phyloP scores from a whole-genome alignment of 64 coral and sea anemone species.

The Hydrozoanthus tunicans region DNA sequence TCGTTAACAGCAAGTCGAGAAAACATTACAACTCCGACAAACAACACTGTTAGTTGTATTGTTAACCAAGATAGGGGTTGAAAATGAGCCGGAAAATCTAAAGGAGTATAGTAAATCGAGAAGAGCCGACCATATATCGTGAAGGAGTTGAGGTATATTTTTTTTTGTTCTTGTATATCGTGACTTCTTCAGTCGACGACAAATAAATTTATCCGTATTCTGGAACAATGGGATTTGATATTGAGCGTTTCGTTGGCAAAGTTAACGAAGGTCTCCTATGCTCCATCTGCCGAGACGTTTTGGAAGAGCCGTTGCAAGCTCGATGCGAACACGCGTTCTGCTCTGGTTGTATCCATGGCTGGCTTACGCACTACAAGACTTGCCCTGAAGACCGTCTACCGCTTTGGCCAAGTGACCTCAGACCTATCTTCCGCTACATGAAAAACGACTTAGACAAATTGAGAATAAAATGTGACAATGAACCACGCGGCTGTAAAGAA shows the following conservation, averaged over 20 bases:
- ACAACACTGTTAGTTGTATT: not conserved
- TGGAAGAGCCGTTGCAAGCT: constrained; percentile 85
- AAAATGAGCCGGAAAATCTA: not conserved
- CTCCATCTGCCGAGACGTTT: constrained; percentile 89
- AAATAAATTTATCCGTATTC: not conserved
- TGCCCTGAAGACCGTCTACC: constrained; percentile 84
- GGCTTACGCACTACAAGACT: constrained; percentile 89
- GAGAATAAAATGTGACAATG: constrained; percentile 87
- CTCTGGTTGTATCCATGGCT: constrained; percentile 77
- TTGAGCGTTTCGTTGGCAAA: constrained; percentile 80
- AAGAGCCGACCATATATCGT: not conserved
- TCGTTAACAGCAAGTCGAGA: not conserved
- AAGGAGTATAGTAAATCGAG: not conserved
- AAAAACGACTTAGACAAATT: constrained; percentile 85
- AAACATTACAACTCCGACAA: not conserved
- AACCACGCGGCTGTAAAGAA: constrained; percentile 73
- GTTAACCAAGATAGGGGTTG: not conserved
- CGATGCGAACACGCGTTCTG: constrained; percentile 89
- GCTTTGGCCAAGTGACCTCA: constrained; percentile 89
- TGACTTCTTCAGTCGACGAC: not conserved
- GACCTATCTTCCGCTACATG: constrained; percentile 95
- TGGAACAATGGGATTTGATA: constrained; percentile 82
- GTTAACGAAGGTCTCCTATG: constrained; percentile 91
- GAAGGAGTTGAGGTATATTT: not conserved
- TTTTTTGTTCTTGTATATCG: not conserved